These are phyloP conservation scores for Gopherus flavomarginatus DNA, from an alignment of 2,113 vertebrate species.

Conservation along the genomic window DNA sequence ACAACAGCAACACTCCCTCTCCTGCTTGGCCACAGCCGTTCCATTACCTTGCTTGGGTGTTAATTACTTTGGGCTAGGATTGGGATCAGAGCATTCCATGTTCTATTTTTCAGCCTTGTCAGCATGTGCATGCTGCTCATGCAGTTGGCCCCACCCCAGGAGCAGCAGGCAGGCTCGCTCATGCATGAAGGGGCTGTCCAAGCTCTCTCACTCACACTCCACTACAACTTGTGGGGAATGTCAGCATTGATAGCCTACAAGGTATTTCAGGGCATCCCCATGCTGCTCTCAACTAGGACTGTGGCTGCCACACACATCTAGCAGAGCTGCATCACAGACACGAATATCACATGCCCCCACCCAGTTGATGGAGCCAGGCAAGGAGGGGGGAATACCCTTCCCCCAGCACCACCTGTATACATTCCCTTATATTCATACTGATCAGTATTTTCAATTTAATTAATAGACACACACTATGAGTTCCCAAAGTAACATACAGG, in stretches of 20 bases:
- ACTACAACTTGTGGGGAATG: background rate
- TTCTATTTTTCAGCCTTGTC: background rate
- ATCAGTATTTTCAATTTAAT: background rate
- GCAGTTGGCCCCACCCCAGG: background rate
- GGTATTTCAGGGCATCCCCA: background rate
- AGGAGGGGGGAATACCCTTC: background rate
- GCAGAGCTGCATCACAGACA: background rate
- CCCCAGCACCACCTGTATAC: background rate
- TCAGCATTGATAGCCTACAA: background rate
- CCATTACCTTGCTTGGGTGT: background rate
- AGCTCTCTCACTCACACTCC: background rate
- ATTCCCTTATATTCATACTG: background rate
- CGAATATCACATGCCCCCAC: background rate
- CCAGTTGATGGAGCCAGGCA: background rate
- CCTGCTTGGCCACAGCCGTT: background rate
- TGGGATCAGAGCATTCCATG: background rate
- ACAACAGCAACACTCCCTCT: background rate
- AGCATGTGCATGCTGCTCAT: too few species aligned
- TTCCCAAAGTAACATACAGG: background rate
- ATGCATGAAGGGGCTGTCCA: too few species aligned
- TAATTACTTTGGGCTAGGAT: background rate
- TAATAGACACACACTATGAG: background rate
- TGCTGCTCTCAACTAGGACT: background rate
- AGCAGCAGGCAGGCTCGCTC: background rate
- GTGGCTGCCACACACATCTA: background rate